Evolutionary conservation across 1,140 invertebrate genomes (phyloP).

Genomic region (Pseudomyrmex concolor): DNA sequence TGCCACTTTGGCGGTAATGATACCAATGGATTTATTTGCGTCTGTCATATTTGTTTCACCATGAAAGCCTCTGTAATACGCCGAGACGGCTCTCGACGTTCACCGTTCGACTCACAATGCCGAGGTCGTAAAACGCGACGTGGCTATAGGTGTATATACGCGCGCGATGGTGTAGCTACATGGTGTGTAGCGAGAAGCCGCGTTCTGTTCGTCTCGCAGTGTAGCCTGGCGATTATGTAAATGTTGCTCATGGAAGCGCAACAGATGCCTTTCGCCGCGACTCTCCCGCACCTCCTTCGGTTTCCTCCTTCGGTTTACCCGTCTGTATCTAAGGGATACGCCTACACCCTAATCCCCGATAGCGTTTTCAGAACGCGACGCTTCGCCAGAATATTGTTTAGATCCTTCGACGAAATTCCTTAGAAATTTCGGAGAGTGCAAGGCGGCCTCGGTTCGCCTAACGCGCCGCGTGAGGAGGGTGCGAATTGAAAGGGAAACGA

Average conservation of each 20-base stretch:
- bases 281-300: slow-evolving; percentile 62
- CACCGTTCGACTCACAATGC: slow-evolving; percentile 61
- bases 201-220: slow-evolving; percentile 65
- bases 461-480: slow-evolving; percentile 37
- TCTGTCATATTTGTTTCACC: slow-evolving; percentile 29
- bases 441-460: not conserved
- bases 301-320: slow-evolving; percentile 44
- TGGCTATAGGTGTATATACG: not conserved
- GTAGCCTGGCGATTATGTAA: slow-evolving; percentile 82
- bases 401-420: slow-evolving; percentile 79
- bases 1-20: slow-evolving; percentile 4
- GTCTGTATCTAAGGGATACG: slow-evolving; percentile 35
- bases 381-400: slow-evolving; percentile 80
- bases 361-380: slow-evolving; percentile 64
- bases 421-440: slow-evolving; percentile 77
- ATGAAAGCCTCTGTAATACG: not conserved
- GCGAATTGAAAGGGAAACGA: slow-evolving; percentile 69
- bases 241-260: slow-evolving; percentile 83
- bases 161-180: no score
- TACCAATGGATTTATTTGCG: slow-evolving; percentile 27
- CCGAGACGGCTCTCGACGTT: not conserved
- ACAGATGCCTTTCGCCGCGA: slow-evolving; percentile 80
- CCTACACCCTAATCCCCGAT: slow-evolving; percentile 70
- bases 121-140: slow-evolving; percentile 39
- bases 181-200: slow-evolving; percentile 45